These are phyloP conservation scores for Andrena camellia DNA, from an alignment of 2,888 invertebrate species.

Conservation along the genomic window DNA sequence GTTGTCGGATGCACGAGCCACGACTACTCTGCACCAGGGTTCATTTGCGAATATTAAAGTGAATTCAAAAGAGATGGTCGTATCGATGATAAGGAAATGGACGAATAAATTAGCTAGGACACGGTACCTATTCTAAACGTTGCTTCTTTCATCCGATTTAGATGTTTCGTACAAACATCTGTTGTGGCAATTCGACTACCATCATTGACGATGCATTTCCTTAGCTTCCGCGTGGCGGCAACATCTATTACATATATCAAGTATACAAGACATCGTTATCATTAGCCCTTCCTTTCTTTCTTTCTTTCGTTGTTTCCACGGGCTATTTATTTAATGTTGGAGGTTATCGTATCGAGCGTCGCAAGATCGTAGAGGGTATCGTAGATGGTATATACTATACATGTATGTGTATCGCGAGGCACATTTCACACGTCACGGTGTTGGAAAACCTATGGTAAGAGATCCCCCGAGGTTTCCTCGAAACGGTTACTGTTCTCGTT, in stretches of 20 bases:
- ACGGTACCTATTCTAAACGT: neutral
- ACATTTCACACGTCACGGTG: conserved; percentile 10
- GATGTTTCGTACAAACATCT: neutral
- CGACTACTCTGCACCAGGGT: neutral
- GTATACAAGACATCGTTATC: conserved; percentile 10
- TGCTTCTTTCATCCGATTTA: neutral
- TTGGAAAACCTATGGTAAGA: neutral
- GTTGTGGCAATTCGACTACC: neutral
- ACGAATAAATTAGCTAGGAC: neutral
- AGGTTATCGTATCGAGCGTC: conserved; percentile 50
- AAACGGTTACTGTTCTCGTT: neutral
- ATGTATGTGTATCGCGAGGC: conserved; percentile 3
- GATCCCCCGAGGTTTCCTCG: neutral
- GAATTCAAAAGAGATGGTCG: neutral
- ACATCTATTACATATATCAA: neutral
- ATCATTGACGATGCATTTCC: neutral
- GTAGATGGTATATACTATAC: conserved; percentile 12
- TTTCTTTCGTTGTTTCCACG: too few species aligned
- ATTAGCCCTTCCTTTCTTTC: conserved; percentile 39
- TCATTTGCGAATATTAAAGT: neutral
- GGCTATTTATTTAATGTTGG: conserved; percentile 21
- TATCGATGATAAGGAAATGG: neutral
- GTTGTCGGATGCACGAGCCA: neutral
- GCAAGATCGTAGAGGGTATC: conserved; percentile 49
- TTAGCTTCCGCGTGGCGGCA: neutral